Base-by-base conservation (phyloP, 2,797 vertebrate species). In the Decapterus maruadsi region DNA sequence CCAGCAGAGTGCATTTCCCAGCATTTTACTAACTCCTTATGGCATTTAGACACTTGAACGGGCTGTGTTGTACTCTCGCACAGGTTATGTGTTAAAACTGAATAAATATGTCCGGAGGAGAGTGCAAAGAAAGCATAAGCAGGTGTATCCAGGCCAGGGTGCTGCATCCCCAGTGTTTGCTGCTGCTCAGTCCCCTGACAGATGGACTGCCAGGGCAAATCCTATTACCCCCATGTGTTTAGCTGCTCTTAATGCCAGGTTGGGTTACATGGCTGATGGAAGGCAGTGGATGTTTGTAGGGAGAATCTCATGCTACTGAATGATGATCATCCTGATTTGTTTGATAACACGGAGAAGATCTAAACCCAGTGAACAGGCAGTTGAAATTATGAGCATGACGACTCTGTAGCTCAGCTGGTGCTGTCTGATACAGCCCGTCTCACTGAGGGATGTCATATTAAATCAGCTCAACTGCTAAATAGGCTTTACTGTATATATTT, bases 171-270 rank as follows among this genome's bases (percentile, higher is more conserved):
- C 4, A 74, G 74, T 90, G 83, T 91, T 87, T 85, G 77, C 81
- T 82, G 74, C 82, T 87, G 78, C 86, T 92, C 89, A 70, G 73
- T 88, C 82, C 72, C 78, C 84, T 90, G 92, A 89, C 93, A 94
- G 92, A 94, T 95, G 93, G 92, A 90, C 80, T 72, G 56, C 87
- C 68, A 75, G 88, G 87, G 72, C 90, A 95, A 95, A 95, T 95
- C 93, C 94, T 93, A 94, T 95, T 95, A 94, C 89, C 75, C 80
- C 79, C 84, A 56, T 87, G 90, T 89, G 91, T 91, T 90, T 77
- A 91, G 89, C 88, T 89, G 73, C 71, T 90, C 86, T 86, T 92
- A 92, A 90, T 90, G 81, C 91, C 86, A 87, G 86, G 79, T 80
- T 88, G 82, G 85, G 81, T 79, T 91, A 78, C 87, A 86, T 89